Base-by-base conservation (phyloP, 2,113 vertebrate species). In the Chloropsis hardwickii region DNA sequence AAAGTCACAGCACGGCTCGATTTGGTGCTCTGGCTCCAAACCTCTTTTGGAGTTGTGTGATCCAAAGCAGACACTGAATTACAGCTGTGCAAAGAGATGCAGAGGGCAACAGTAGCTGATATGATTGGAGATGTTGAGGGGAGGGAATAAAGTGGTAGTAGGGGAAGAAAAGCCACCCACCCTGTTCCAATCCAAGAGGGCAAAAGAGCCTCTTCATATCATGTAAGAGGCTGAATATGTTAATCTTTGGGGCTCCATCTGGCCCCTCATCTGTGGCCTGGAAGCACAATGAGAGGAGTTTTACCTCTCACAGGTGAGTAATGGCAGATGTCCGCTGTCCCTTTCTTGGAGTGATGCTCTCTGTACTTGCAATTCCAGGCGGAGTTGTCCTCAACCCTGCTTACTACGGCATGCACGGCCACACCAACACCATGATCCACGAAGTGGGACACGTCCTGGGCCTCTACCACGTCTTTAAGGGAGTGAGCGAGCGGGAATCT, bases 401-500 rank as follows among this genome's bases (percentile, higher is more conserved):
- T n/a, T 99, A 99, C 93, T 99, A 99, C 4, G 99, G 99, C 25
- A 97, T 98, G 62, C 88, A 72, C 0, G 99, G 99, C 54, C 99
- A 99, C 90, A 99, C 98, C 39, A 99, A 99, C 96, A 99, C 98
- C 88, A 99, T 99, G 99, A 99, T 99, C 97, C 99, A 99, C 0
- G 99, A 99, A 83, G 98, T 99, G 95, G 99, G 99, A 3, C 99
- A 99, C 13, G 98, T 99, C 71, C 97, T 99, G 88, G 99, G 99
- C 39, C 98, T 99, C 48, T 99, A 99, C 97, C 99, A 99, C 11
- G 99, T 99, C 77, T 99, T 99, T 60, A 99, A 99, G 96, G 99
- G 99, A 19, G 99, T 99, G 94, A 99, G 99, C 3, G 99, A 99
- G 94, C 96, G 98, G 54, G 99, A 99, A 65, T 99, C 99, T 33